phyloP scores from a whole-genome alignment of 2,888 invertebrate species.

The Glomeris marginata region DNA sequence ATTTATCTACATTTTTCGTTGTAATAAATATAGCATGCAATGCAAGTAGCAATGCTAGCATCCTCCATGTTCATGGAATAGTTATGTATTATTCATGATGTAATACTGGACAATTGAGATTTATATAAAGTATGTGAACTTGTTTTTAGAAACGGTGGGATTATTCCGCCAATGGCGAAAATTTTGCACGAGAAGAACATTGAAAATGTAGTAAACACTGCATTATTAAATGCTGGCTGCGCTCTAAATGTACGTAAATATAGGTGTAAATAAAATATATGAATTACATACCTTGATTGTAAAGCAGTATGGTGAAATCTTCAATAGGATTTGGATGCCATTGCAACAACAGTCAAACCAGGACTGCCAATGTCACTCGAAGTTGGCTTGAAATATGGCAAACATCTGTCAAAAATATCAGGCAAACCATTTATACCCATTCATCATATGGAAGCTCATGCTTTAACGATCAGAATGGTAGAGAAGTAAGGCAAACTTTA shows the following conservation, averaged over 20 bases:
- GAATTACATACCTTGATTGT: background rate
- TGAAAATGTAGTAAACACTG: constrained; percentile 48
- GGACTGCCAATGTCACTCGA: constrained; percentile 61
- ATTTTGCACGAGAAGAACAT: constrained; percentile 67
- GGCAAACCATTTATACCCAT: constrained; percentile 68
- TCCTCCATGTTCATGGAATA: too few species aligned
- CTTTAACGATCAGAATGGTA: constrained; percentile 67
- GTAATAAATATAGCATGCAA: background rate
- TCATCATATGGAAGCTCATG: constrained; percentile 99
- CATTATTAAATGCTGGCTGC: constrained; percentile 45
- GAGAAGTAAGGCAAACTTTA: constrained; percentile 32
- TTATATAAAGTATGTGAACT: constrained; percentile 2
- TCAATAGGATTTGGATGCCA: constrained; percentile 57
- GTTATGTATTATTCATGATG: constrained; percentile 8
- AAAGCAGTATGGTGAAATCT: background rate
- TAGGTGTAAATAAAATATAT: too few species aligned
- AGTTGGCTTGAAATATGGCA: constrained; percentile 71
- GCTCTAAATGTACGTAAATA: constrained; percentile 22
- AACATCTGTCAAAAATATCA: constrained; percentile 34
- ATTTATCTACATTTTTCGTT: too few species aligned
- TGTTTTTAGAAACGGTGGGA: constrained; percentile 47
- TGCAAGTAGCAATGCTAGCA: background rate
- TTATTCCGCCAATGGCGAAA: constrained; percentile 72
- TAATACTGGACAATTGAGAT: constrained; percentile 1
- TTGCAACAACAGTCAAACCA: constrained; percentile 84